Base-by-base conservation (phyloP, 2,888 invertebrate species). In the Phengaris alcon region DNA sequence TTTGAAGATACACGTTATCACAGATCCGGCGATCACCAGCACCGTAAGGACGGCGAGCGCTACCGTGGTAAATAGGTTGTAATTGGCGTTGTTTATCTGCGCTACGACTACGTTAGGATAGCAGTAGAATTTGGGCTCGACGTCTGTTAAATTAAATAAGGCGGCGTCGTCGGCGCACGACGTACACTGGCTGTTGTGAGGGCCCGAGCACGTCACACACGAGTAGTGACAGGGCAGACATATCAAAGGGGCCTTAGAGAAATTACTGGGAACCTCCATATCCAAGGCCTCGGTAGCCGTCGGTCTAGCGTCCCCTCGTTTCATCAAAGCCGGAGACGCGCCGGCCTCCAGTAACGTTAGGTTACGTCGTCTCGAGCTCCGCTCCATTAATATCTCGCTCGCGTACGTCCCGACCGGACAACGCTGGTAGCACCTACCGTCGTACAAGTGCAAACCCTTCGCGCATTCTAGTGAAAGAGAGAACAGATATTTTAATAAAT, bases 171-270 rank as follows among this genome's bases (percentile, higher is more conserved):
- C 93, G 83, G 94, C 94, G 86, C 97, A 97, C 6, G 94, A 89
- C 68, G 92, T 87, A 86, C 97, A 97, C 82, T 97, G 95, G 82
- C 94, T 95, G 86, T 96, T 95, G 80, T 94, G 94, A 8, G 96
- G 95, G 10, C 97, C 97, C 8, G 89, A 87, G 83, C 97, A 97
- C 10, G 93, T 93, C 76, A 94, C 93, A 85, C 97, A 97, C n/a
- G 95, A 94, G 85, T 97, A 97, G 88, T 97, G 97, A 84, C 97
- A 97, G 52, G 92, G 88, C 3, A 95, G 87, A 83, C 97, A 97
- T 74, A 92, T 88, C 52, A 87, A 86, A 8, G 90, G 91, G 55
- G 84, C 80, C 81, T 85, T 86, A 51, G 83, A 82, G 74, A 80
- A 79, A 74, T 85, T 84, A 74, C 79, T 81, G n/a, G 78, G 74